phyloP scores from a whole-genome alignment of 1,140 invertebrate genomes.

The Trypoxylus dichotomus region DNA sequence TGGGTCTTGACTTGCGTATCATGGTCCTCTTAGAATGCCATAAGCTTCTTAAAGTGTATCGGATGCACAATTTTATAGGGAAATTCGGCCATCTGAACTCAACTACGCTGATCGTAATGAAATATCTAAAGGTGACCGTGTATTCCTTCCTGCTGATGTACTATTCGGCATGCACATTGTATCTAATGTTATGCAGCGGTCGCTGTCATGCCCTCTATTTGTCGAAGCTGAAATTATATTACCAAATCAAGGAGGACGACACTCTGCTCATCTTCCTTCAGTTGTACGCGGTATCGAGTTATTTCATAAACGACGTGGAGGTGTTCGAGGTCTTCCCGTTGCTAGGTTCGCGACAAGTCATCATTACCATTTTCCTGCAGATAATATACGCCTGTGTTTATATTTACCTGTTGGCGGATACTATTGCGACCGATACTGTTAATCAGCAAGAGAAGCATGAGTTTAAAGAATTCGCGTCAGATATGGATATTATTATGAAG shows the following conservation, averaged over 20 bases:
- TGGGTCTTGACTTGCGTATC: constrained; percentile 21
- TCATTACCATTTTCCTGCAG: background rate
- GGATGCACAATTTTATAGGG: background rate
- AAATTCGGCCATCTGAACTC: background rate
- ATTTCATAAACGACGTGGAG: constrained; percentile 3
- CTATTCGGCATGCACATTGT: constrained; percentile 5
- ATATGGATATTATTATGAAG: constrained; percentile 7
- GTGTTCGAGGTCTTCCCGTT: background rate
- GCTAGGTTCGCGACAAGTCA: background rate
- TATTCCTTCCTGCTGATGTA: constrained; percentile 19
- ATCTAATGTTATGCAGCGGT: constrained; percentile 9
- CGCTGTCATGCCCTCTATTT: background rate
- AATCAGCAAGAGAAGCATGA: constrained; percentile 19
- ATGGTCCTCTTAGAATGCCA: background rate
- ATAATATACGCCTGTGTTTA: background rate
- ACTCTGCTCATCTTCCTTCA: background rate
- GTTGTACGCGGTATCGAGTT: background rate
- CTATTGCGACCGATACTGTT: background rate
- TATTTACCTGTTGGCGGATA: background rate
- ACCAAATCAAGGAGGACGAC: background rate
- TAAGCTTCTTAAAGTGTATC: constrained; percentile 24
- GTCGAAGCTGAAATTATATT: background rate
- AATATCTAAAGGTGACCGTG: background rate
- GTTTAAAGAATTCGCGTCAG: constrained; percentile 16
- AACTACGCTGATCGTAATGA: background rate